phyloP scores from a whole-genome alignment of 2,113 vertebrate species.

The zebrafish (Danio rerio) region GRCz12tu NC_133183.1:33950501-33951000 shows the following conservation, averaged over 20 bases:
- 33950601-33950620: not conserved
- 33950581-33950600: not conserved
- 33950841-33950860: too few species aligned
- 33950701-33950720: not conserved
- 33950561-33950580: slow-evolving; percentile 5
- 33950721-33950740: not conserved
- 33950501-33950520: slow-evolving; percentile 14
- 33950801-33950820: too few species aligned
- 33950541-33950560: not conserved
- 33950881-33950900: too few species aligned
- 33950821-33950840: too few species aligned
- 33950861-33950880: too few species aligned
- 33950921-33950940: too few species aligned
- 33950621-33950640: not conserved
- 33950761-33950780: too few species aligned
- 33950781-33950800: too few species aligned
- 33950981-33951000: too few species aligned
- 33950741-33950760: not conserved
- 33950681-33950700: not conserved
- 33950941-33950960: too few species aligned
- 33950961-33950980: too few species aligned
- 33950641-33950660: not conserved
- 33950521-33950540: slow-evolving; percentile 15
- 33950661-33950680: not conserved
- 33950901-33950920: too few species aligned